Conservation (phyloP, 1,140 invertebrate species). For the Mya arenaria region DNA sequence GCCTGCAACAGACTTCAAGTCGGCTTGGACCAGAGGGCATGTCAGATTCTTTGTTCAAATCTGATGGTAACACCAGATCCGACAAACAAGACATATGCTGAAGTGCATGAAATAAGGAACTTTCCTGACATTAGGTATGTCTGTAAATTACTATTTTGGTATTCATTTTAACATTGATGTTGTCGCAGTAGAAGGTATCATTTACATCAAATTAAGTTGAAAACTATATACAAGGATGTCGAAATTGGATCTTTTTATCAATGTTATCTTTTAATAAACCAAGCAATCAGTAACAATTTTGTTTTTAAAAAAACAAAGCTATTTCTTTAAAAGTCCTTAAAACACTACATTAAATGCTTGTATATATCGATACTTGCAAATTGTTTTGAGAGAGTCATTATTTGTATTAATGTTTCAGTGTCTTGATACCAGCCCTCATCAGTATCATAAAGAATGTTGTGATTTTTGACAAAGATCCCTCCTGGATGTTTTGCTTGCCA, state of each 20-base stretch:
- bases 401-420: background rate
- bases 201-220: too few relatives aligned
- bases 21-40: background rate
- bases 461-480: constrained; percentile 7
- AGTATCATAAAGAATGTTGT: background rate
- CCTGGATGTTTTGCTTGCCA: constrained; percentile 23
- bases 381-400: background rate
- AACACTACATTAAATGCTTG: too few relatives aligned
- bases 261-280: too few relatives aligned
- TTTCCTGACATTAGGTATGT: background rate
- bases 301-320: too few relatives aligned
- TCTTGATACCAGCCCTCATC: background rate
- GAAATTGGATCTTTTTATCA: too few relatives aligned
- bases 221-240: too few relatives aligned
- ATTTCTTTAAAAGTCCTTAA: too few relatives aligned
- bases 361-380: background rate
- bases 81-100: background rate
- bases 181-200: too few relatives aligned
- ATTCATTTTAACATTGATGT: background rate
- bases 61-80: background rate
- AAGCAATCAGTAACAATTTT: too few relatives aligned
- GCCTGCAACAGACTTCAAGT: background rate
- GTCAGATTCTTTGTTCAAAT: background rate
- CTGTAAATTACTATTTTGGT: background rate
- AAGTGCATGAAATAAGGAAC: background rate